Conservation (phyloP, 2,888 invertebrate genomes). For the Leptodirus hochenwartii region DNA sequence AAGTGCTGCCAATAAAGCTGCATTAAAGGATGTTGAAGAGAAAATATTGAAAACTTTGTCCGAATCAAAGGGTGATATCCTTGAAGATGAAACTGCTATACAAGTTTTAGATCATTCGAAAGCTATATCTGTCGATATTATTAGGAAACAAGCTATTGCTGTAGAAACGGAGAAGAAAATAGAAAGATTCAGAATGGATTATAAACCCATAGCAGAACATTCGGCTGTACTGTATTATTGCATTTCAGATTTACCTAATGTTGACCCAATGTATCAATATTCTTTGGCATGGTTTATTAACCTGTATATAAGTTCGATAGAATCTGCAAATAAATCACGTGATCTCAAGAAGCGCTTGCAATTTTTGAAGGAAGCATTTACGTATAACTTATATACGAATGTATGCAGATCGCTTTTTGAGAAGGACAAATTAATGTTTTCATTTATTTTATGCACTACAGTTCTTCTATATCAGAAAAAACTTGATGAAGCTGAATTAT, state of each 20-base stretch:
- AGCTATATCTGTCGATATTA: slow-evolving; percentile 59
- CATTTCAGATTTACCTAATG: slow-evolving; percentile 62
- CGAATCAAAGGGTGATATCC: slow-evolving; percentile 67
- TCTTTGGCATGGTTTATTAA: slow-evolving; percentile 75
- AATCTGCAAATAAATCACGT: slow-evolving; percentile 52
- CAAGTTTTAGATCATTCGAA: slow-evolving; percentile 77
- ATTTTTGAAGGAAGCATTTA: slow-evolving; percentile 57
- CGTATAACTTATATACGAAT: slow-evolving; percentile 61
- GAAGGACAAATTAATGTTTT: slow-evolving; percentile 68
- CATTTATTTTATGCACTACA: slow-evolving; percentile 60
- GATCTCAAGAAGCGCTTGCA: slow-evolving; percentile 49
- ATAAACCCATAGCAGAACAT: slow-evolving; percentile 60
- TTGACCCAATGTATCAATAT: slow-evolving; percentile 82
- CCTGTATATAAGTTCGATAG: slow-evolving; percentile 59
- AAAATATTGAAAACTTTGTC: slow-evolving; percentile 72
- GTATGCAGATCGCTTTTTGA: slow-evolving; percentile 73
- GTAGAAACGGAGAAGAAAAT: slow-evolving; percentile 62
- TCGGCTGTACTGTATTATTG: slow-evolving; percentile 68
- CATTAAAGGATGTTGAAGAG: slow-evolving; percentile 72
- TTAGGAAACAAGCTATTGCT: slow-evolving; percentile 61
- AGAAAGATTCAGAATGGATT: slow-evolving; percentile 54
- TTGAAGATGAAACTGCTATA: slow-evolving; percentile 82
- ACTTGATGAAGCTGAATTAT: slow-evolving; percentile 40
- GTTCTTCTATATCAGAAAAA: slow-evolving; percentile 38
- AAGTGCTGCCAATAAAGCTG: slow-evolving; percentile 61